Base-by-base conservation (phyloP, 1,140 invertebrate species). In the Saccostrea echinata region DNA sequence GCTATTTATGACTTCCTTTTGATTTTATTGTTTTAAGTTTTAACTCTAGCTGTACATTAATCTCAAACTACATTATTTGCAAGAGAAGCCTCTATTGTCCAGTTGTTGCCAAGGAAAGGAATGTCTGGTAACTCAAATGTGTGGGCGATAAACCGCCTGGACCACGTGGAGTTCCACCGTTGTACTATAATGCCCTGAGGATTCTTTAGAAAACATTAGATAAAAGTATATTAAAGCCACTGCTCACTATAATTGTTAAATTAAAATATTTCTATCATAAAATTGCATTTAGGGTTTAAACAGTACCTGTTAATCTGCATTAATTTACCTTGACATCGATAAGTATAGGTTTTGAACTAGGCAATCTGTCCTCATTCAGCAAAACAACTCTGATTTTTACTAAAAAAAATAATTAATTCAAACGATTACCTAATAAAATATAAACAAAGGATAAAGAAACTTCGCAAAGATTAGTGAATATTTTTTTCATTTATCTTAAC, bases 321-420 rank as follows among this genome's bases (percentile, higher is more conserved):
- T 13, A 3, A 16, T 1, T 30, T 89, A 93, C 92, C 87, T 90
- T 85, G 24, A 93, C 86, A 33, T 93, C 92, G 30, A 93, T 84
- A 33, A 91, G 86, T 24, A 93, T 68, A 11, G 91, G 90, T 87
- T 87, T 84, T 3, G 53, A 76, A 21, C 88, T 82, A n/a, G 91
- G 92, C 27, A 86, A 68, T 57, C 89, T 89, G 1, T 88, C 43
- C 61, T 92, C 91, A 87, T 92, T 87, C 21, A 93, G 55, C 16
- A 90, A 85, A 27, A 93, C 90, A 4, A 93, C 88, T 61, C 92
- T 52, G 24, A 89, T 90, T 80, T 90, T 91, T 18, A 93, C 92
- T 93, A 86, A 16, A 91, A 91, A 84, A 84, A 64, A 82, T 52
- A 30, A 2, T 43, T 8, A 4, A 43, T 8, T 43, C 43, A 43